phyloP scores from a whole-genome alignment of 2,113 vertebrate species.

The Egretta garzetta region DNA sequence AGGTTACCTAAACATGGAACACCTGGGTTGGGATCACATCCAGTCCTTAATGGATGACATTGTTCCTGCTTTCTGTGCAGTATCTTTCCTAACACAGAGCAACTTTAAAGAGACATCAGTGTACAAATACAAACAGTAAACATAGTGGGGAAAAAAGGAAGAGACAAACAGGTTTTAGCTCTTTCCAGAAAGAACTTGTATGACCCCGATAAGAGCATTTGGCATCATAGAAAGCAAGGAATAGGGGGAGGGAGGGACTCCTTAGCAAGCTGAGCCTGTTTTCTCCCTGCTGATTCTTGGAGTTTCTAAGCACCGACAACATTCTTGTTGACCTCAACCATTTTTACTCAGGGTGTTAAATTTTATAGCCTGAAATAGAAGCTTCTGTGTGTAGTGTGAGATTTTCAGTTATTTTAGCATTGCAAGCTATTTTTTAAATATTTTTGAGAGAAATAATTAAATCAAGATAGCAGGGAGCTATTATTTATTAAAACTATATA shows the following conservation, averaged over 20 bases:
- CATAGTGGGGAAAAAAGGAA: background rate
- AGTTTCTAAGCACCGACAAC: background rate
- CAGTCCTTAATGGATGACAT: background rate
- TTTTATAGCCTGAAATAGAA: background rate
- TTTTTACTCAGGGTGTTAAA: background rate
- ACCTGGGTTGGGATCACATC: background rate
- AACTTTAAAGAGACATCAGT: background rate
- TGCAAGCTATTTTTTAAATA: background rate
- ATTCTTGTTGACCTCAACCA: background rate
- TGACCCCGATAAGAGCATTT: background rate
- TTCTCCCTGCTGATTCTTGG: background rate
- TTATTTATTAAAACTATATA: background rate
- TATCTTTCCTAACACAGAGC: background rate
- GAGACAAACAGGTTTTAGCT: background rate
- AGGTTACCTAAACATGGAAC: background rate
- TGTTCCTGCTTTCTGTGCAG: background rate
- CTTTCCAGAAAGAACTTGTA: background rate
- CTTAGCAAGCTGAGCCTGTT: background rate
- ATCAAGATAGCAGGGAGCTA: background rate
- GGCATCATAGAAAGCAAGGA: background rate
- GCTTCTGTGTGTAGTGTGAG: fast-evolving
- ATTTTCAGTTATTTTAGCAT: background rate
- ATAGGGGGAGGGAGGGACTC: background rate
- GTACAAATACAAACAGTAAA: background rate
- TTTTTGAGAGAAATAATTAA: background rate